phyloP scores from a whole-genome alignment of 53 echinoderm and acorn worm species.

The Zoroaster sp. region DNA sequence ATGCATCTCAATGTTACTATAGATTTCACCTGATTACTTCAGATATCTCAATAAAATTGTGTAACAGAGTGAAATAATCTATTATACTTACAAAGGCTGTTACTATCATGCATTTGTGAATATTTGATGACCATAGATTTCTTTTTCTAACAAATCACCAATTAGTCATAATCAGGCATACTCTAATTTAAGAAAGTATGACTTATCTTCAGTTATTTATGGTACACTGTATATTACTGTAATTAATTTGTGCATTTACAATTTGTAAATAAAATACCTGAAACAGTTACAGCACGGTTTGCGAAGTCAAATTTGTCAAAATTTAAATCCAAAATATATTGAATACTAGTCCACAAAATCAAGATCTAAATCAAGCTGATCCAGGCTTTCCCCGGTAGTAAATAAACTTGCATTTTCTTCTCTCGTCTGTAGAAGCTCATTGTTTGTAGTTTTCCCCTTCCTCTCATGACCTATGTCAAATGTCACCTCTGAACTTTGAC shows the following conservation, averaged over 20 bases:
- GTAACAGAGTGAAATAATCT: no score
- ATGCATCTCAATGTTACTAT: no score
- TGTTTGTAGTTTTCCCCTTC: neutral
- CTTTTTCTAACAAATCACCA: neutral
- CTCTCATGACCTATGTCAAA: neutral
- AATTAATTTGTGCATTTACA: slow-evolving; percentile 50
- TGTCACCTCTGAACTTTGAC: neutral
- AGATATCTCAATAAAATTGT: no score
- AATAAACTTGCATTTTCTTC: slow-evolving; percentile 4
- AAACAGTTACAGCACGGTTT: neutral
- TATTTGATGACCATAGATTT: neutral
- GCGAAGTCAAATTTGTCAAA: neutral
- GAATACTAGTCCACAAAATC: slow-evolving; percentile 10
- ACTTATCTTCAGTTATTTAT: slow-evolving; percentile 20
- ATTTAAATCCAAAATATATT: neutral
- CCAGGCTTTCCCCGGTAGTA: slow-evolving; percentile 58
- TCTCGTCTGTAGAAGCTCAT: neutral
- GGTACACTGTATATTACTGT: slow-evolving; percentile 45
- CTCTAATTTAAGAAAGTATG: neutral
- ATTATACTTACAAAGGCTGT: neutral
- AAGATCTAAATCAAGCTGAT: slow-evolving; percentile 44
- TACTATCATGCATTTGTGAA: neutral
- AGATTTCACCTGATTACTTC: no score
- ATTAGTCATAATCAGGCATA: neutral
- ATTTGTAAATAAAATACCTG: slow-evolving; percentile 44